Evolutionary conservation across 2,797 vertebrate genomes (phyloP), one percentile per base, ranked within the genome.

Genomic region (Neosalanx taihuensis): DNA sequence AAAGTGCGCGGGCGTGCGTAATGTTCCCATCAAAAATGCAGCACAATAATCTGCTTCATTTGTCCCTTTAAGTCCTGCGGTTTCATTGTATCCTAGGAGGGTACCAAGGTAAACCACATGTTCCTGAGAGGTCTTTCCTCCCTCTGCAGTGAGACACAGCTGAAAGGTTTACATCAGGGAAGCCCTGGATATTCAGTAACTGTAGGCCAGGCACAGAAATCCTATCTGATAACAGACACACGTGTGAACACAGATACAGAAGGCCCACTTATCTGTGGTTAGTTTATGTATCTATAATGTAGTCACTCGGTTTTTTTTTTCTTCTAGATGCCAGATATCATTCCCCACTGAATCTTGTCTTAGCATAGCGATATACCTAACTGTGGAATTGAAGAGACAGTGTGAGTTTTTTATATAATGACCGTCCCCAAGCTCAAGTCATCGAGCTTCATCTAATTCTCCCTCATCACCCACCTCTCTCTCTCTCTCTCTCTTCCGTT

Each of bases 391-490:
- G 81, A 18, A 18, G 74, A 82, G 81, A 85, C 81, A 74, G 83
- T 72, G 72, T 70, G 35, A 58, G 78, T 64, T 23, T 35, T 57
- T 88, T 90, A 89, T 12, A 76, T 89, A 88, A 88, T 81, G 72
- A 59, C 7, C 41, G 46, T 81, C 85, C 84, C 84, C 64, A 46
- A 86, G 83, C 84, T 59, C 74, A 69, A 77, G 80, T 86, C 89
- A 84, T 79, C 71, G 71, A 61, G 84, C 83, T 79, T 85, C 80
- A 76, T 41, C 37, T 41, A 7, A 41, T 41, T 2, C 79, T 85
- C 85, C 76, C 67, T 12, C 53, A 76, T 57, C 15, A 57, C 12
- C 4, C 26, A 2, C 65, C 77, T 70, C 79, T 59, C 70, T 79
- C 62, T 71, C 18, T 69, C 53, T 70, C 65, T 74, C 0, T 63